Evolutionary conservation across 2,797 vertebrate species (phyloP).

Genomic region (Sebastes elongatus): DNA sequence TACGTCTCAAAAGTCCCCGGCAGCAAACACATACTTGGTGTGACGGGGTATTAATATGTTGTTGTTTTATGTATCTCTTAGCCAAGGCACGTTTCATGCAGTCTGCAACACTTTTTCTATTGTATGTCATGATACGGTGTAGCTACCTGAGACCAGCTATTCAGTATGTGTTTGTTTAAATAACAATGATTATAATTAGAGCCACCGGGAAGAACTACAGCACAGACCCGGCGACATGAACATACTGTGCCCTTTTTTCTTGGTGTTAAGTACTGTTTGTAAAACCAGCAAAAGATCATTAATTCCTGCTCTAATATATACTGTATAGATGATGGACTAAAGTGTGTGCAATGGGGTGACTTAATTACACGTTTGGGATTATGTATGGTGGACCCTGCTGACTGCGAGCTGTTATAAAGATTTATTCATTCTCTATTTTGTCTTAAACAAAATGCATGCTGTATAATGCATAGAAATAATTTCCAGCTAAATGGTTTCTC

Average conservation of each 20-base stretch:
- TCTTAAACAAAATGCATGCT: slow-evolving; percentile 54
- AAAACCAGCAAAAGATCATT: slow-evolving; percentile 61
- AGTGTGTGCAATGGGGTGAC: slow-evolving; percentile 26
- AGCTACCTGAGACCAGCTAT: slow-evolving; percentile 64
- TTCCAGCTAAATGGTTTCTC: slow-evolving; percentile 18
- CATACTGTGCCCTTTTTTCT: slow-evolving; percentile 41
- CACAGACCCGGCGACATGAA: slow-evolving; percentile 16
- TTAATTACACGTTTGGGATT: slow-evolving; percentile 47
- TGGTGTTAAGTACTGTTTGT: slow-evolving; percentile 48
- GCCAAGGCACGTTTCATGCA: slow-evolving; percentile 76
- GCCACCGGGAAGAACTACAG: slow-evolving; percentile 3
- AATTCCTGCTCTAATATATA: slow-evolving; percentile 42
- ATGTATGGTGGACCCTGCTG: slow-evolving; percentile 24
- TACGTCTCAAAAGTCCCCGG: slow-evolving; percentile 59
- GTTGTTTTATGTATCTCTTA: slow-evolving; percentile 74
- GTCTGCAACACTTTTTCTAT: slow-evolving; percentile 69
- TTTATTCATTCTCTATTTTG: slow-evolving; percentile 32
- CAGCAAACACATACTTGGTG: slow-evolving; percentile 60
- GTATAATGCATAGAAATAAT: slow-evolving; percentile 36
- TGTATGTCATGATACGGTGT: slow-evolving; percentile 56
- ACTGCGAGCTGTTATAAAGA: slow-evolving; percentile 46
- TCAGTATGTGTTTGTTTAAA: slow-evolving; percentile 45
- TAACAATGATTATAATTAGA: slow-evolving; percentile 30
- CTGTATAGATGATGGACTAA: slow-evolving; percentile 34
- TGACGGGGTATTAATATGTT: slow-evolving; percentile 58